Base-by-base conservation (phyloP, 2,113 vertebrate genomes). In the Cariama cristata region DNA sequence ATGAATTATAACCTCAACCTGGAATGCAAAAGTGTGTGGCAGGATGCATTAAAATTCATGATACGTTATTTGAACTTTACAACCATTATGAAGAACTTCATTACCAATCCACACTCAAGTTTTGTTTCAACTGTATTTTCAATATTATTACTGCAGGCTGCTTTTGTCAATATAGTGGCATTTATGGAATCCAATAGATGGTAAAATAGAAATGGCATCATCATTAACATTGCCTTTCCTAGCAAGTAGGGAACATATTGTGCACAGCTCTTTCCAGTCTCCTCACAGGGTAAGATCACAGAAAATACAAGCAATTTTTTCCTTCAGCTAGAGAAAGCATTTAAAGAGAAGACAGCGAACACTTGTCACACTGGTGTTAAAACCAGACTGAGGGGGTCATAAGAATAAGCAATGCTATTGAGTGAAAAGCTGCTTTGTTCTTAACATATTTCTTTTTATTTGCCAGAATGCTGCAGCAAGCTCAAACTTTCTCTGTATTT, bases 341-440 rank as follows among this genome's bases (percentile, higher is more conserved):
- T 93, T 81, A 47, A 83, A 79, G 59, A 88, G 59, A 91, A 63
- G 64, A 80, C 79, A 55, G 79, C 0, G 8, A 60, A 80, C 2
- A 1, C 47, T 93, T 93, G 55, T 93, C 79, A 88, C 33, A 18
- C 27, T 88, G 58, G 16, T 88, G 50, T 67, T 84, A 67, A 73
- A 73, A 72, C 20, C n/a, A 59, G 69, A 63, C 52, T 56, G 23
- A 27, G 20, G 35, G 2, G 1, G 64, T 60, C 87, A 68, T 10
- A 87, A 63, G 73, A 97, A 94, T 59, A 87, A 93, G 42, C 76
- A 89, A 23, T 33, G 52, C 60, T 86, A n/a, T 60, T 89, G 86
- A 63, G 6, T 50, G 55, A 96, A 96, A 96, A 86, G 91, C 71
- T 81, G 20, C 72, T 92, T 95, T 97, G 86, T 93, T 97, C 71